These are phyloP conservation scores for Basileuterus tristriatus DNA, from an alignment of 2,797 vertebrate genomes.

Conservation along the genomic window DNA sequence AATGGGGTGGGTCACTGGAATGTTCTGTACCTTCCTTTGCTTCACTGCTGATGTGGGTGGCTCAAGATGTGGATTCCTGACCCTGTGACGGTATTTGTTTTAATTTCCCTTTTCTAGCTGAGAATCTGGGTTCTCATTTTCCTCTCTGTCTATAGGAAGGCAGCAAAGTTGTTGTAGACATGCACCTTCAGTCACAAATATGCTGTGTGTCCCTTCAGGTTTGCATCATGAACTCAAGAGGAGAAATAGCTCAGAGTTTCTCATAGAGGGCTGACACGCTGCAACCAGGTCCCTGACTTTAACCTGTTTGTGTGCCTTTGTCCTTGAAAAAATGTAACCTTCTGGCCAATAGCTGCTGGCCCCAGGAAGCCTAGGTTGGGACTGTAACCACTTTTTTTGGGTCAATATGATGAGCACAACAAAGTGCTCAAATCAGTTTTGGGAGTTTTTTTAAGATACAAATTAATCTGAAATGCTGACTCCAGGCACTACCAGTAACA, in stretches of 20 bases:
- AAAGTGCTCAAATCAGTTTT: neutral
- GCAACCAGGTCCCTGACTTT: neutral
- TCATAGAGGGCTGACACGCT: neutral
- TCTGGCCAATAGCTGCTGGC: neutral
- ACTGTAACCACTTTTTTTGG: neutral
- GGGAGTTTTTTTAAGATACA: neutral
- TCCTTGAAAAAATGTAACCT: neutral
- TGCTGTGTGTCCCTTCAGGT: neutral
- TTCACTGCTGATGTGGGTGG: neutral
- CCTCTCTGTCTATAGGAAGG: neutral
- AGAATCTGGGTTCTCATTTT: neutral
- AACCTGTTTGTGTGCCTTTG: neutral
- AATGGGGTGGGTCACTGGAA: neutral
- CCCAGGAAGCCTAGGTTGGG: neutral
- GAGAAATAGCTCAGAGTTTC: neutral
- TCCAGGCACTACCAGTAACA: accelerated
- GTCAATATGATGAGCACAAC: neutral
- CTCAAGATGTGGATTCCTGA: neutral
- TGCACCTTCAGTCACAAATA: neutral
- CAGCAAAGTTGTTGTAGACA: neutral
- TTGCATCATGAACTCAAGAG: neutral
- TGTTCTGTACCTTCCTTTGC: neutral
- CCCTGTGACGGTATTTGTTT: neutral
- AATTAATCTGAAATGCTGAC: neutral
- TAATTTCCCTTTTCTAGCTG: neutral